These are phyloP conservation scores for Plectrocnemia conspersa DNA, from an alignment of 1,140 invertebrate genomes.

Conservation along the genomic window DNA sequence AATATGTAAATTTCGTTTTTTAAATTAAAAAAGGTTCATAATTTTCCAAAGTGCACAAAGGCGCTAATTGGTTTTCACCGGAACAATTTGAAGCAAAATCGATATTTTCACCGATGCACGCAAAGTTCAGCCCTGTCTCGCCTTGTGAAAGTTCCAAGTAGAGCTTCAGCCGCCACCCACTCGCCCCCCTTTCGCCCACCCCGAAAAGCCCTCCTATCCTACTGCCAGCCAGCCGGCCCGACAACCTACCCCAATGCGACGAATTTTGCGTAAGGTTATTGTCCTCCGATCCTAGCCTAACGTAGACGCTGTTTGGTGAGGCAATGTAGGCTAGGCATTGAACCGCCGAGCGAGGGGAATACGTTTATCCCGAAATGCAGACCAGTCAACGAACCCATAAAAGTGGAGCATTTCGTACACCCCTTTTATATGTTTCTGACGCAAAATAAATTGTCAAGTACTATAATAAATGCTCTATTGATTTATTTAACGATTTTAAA, in stretches of 20 bases:
- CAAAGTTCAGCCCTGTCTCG: constrained; percentile 1
- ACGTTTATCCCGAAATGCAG: constrained; percentile 4
- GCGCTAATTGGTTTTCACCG: no score
- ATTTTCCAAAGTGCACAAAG: no score
- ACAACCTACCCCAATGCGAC: constrained; percentile 50
- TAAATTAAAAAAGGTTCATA: no score
- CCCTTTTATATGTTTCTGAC: no score
- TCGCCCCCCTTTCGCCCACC: constrained; percentile 21
- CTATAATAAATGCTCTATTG: no score
- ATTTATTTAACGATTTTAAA: no score
- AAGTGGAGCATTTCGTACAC: background rate
- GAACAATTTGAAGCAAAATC: no score
- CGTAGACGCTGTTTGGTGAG: constrained; percentile 9
- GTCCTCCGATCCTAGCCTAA: constrained; percentile 46
- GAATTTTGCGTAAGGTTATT: constrained; percentile 54
- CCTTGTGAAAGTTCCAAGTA: constrained; percentile 13
- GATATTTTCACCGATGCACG: no score
- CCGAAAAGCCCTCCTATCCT: constrained; percentile 2
- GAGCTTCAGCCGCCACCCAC: constrained; percentile 35
- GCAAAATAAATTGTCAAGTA: no score
- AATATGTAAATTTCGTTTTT: no score
- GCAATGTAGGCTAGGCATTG: background rate
- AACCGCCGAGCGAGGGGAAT: background rate
- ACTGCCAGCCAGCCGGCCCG: constrained; percentile 35
- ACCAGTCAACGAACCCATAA: constrained; percentile 1